Percentiles rank a stretch among this genome's conserved stretches.
phyloP scores from a whole-genome alignment of 2,888 invertebrate genomes.

The Cetonia aurata region DNA sequence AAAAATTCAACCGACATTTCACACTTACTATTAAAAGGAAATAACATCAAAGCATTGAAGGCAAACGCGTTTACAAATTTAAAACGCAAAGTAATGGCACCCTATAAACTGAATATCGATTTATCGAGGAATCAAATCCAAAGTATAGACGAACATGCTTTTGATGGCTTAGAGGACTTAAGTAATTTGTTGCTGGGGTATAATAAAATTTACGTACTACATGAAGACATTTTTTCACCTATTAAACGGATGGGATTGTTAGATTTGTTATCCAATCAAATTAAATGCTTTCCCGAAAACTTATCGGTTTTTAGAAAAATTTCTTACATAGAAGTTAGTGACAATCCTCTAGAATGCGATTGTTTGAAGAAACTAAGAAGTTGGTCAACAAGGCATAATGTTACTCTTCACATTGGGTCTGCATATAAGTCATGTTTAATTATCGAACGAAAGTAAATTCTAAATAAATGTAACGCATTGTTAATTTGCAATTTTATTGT shows the following conservation, averaged over 20 bases:
- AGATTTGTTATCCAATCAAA: constrained; percentile 13
- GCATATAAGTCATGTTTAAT: too few species aligned
- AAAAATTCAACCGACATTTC: constrained; percentile 54
- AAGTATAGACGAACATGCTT: constrained; percentile 56
- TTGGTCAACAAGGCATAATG: not conserved
- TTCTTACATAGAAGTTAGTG: not conserved
- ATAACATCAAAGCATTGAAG: constrained; percentile 54
- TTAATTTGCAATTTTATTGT: too few species aligned
- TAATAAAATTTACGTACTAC: constrained; percentile 55
- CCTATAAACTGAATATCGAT: constrained; percentile 53
- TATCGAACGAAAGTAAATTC: too few species aligned
- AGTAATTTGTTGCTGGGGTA: constrained; percentile 56
- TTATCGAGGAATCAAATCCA: constrained; percentile 55
- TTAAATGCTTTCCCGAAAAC: constrained; percentile 29
- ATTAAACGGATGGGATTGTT: constrained; percentile 10
- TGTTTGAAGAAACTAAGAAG: not conserved
- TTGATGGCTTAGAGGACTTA: constrained; percentile 55
- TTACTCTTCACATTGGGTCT: not conserved
- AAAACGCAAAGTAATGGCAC: constrained; percentile 50
- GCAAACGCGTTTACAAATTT: constrained; percentile 54
- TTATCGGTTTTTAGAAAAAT: not conserved
- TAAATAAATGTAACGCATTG: too few species aligned
- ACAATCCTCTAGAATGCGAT: not conserved
- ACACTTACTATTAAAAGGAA: constrained; percentile 55
- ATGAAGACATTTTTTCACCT: constrained; percentile 44